Evolutionary conservation across 2,888 invertebrate genomes (phyloP).

Genomic region (Brassicogethes aeneus): DNA sequence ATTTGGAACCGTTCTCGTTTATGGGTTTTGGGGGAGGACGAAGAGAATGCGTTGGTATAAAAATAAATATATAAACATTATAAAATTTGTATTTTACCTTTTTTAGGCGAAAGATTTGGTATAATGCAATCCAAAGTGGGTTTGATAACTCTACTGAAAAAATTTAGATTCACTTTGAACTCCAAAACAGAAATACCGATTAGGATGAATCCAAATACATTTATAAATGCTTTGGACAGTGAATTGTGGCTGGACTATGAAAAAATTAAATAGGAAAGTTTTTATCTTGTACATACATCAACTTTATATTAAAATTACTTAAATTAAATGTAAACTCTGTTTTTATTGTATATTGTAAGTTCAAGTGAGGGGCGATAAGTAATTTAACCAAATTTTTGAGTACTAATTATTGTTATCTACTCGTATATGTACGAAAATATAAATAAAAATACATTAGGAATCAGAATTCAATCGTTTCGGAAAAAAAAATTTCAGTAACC

Average conservation of each 20-base stretch:
- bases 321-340: too few relatives aligned
- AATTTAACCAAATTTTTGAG: too few relatives aligned
- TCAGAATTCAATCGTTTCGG: not conserved
- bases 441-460: too few relatives aligned
- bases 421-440: too few relatives aligned
- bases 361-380: too few relatives aligned
- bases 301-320: too few relatives aligned
- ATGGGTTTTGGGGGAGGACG: constrained; percentile 20
- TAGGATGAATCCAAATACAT: constrained; percentile 13
- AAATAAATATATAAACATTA: too few relatives aligned
- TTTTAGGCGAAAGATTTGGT: constrained; percentile 30
- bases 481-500: constrained; percentile 2
- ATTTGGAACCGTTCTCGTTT: constrained; percentile 12
- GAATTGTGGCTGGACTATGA: constrained; percentile 21
- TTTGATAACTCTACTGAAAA: constrained; percentile 20
- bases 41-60: constrained; percentile 16
- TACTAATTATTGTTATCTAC: too few relatives aligned
- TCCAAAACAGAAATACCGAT: constrained; percentile 23
- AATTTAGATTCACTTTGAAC: constrained; percentile 22
- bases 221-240: constrained; percentile 15
- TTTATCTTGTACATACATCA: too few relatives aligned
- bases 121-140: constrained; percentile 30
- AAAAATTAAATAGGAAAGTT: too few relatives aligned
- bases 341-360: too few relatives aligned
- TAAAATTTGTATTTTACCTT: constrained; percentile 3